Percentiles rank a stretch among this genome's conserved stretches.
Conservation (phyloP, 2,113 vertebrate species). For the Gasterosteus aculeatus region DNA sequence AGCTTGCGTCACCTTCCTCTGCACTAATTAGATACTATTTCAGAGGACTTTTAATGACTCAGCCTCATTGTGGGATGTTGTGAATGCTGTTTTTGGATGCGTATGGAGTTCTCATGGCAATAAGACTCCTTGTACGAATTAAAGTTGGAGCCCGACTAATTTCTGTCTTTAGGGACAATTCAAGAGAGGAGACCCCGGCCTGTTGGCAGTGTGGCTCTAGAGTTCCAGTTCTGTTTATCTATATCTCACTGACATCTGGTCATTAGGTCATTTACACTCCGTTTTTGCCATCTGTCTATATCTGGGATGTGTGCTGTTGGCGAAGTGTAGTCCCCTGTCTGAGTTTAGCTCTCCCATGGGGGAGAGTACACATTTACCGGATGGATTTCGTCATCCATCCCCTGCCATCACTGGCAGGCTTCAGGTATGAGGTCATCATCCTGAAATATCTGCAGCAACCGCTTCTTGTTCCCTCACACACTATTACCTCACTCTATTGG, state of each 20-base stretch:
- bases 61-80: constrained; percentile 40
- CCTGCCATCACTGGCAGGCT: constrained; percentile 52
- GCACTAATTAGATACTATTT: constrained; percentile 66
- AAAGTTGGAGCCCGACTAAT: constrained; percentile 47
- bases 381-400: constrained; percentile 66
- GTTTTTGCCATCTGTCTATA: neutral
- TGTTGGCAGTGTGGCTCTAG: constrained; percentile 13
- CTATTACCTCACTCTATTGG: constrained; percentile 13
- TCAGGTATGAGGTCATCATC: constrained; percentile 68
- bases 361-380: constrained; percentile 40
- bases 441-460: constrained; percentile 57
- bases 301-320: neutral
- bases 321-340: constrained; percentile 26
- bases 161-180: constrained; percentile 31
- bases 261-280: neutral
- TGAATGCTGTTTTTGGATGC: constrained; percentile 57
- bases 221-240: neutral
- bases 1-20: constrained; percentile 63
- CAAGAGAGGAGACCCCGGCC: neutral
- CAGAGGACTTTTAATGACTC: constrained; percentile 66
- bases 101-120: constrained; percentile 25
- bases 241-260: neutral
- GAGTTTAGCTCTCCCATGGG: constrained; percentile 46
- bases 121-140: constrained; percentile 36
- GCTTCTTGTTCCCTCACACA: constrained; percentile 36